Evolutionary conservation across 1,140 invertebrate genomes (phyloP), one percentile per base, ranked within the genome.

Genomic region (Saccostrea glomerata): DNA sequence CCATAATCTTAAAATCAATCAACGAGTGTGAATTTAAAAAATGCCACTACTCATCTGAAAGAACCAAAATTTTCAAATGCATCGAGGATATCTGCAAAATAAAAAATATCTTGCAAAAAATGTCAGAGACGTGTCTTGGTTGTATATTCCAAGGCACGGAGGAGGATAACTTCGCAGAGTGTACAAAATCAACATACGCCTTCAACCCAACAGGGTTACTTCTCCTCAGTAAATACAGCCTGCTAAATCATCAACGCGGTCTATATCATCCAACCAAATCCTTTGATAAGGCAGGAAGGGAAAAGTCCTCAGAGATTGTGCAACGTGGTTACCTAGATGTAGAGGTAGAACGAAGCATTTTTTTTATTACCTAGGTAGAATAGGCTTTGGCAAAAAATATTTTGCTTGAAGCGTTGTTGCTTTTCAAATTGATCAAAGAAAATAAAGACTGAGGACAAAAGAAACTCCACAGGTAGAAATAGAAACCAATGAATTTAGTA

Each of bases 111-210:
- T 54, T 84, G 82, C 47, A 84, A 56, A 0, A 7, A 36, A 84
- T 84, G 82, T 84, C 82, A 2, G 82, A 84, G 40, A 55, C 82
- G 7, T 84, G 82, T 20, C 82, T 84, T 12, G 82, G 82, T 56
- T 84, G 82, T 36, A 54, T 84, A 56, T 84, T 55, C 25, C 82
- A 84, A n/a, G 82, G 82, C 20, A 84, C 82, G 7, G 82, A 55
- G 20, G 47, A 23, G 5, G 82, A 54, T 5, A 84, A 54, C 23
- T 84, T 84, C 23, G 25, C 9, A 20, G 36, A 84, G 25, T 84
- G 82, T 36, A 84, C 82, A 6, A 84, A 55, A 36, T 20, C 47
- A 23, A 12, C 17, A 4, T 54, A 84, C 17, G 82, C 82, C 12
- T 84, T 84, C 20, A 84, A 84, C 25, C 82, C 82, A 5, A 84